Evolutionary conservation across 2,113 vertebrate genomes (phyloP).

Genomic region (Macrotis lagotis): DNA sequence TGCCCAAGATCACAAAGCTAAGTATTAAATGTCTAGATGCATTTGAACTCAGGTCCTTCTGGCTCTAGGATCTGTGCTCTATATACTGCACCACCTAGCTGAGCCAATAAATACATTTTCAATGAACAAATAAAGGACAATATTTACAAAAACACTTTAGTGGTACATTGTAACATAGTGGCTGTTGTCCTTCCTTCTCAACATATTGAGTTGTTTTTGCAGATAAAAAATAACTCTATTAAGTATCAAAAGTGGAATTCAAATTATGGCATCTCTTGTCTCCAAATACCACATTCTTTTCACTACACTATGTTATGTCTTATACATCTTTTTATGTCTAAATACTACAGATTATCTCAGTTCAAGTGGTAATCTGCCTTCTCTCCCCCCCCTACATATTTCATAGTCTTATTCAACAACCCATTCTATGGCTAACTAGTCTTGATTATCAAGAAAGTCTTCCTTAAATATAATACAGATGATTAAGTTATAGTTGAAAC

Average conservation of each 20-base stretch:
- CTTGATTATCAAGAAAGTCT: conserved; percentile 21
- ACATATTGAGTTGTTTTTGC: too few species aligned
- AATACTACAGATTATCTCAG: conserved; percentile 11
- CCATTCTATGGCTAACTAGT: not conserved
- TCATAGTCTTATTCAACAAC: conserved; percentile 33
- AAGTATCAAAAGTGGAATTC: too few species aligned
- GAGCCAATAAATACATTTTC: not conserved
- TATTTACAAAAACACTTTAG: not conserved
- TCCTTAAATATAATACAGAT: conserved; percentile 14
- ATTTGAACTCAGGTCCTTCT: too few species aligned
- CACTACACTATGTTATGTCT: not conserved
- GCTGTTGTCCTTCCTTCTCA: too few species aligned
- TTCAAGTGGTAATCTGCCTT: not conserved
- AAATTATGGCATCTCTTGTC: not conserved
- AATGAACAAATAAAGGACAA: not conserved
- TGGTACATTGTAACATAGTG: not conserved
- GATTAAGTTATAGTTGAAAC: conserved; percentile 22
- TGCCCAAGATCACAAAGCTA: too few species aligned
- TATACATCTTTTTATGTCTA: not conserved
- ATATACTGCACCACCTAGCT: too few species aligned
- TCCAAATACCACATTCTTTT: not conserved
- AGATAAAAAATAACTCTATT: too few species aligned
- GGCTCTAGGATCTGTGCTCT: too few species aligned
- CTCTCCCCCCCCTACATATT: conserved; percentile 12
- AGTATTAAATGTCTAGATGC: too few species aligned